These are phyloP conservation scores for Drepana falcataria DNA, from an alignment of 2,888 invertebrate species.

Conservation along the genomic window DNA sequence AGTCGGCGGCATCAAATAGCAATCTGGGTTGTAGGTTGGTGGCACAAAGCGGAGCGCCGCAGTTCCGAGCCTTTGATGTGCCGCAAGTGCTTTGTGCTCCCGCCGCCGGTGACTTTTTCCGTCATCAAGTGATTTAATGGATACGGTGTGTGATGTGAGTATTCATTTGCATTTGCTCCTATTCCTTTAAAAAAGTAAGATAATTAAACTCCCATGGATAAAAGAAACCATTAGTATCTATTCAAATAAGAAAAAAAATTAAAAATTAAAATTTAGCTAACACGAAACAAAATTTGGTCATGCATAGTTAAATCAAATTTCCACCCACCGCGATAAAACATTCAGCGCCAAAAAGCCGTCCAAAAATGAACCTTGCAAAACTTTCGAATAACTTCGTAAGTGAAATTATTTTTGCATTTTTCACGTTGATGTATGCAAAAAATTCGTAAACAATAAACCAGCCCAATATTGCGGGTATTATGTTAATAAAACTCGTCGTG, in stretches of 20 bases:
- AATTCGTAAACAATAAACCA: conserved; percentile 9
- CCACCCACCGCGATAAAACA: conserved; percentile 2
- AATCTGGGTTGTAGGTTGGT: conserved; percentile 18
- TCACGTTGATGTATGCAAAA: conserved; percentile 1
- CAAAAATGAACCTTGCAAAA: neutral
- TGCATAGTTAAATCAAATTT: conserved; percentile 2
- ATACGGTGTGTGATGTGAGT: conserved; percentile 8
- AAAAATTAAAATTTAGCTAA: neutral
- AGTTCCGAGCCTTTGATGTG: conserved; percentile 17
- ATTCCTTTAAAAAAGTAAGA: neutral
- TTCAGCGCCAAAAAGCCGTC: neutral
- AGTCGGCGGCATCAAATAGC: conserved; percentile 23
- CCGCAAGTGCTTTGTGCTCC: conserved; percentile 18
- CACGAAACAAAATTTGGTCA: conserved; percentile 2
- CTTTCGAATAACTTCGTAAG: conserved; percentile 4
- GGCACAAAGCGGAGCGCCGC: conserved; percentile 10
- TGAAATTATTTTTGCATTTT: conserved; percentile 3
- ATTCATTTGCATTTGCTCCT: conserved; percentile 4
- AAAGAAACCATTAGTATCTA: too few species aligned
- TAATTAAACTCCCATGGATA: neutral
- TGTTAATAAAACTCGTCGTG: conserved; percentile 38
- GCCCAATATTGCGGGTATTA: conserved; percentile 25
- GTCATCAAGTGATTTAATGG: conserved; percentile 17
- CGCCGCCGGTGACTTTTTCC: conserved; percentile 14
- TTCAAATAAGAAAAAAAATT: too few species aligned